phyloP scores from a whole-genome alignment of 2,797 vertebrate genomes.

The Rhabdophis nuchalis region DNA sequence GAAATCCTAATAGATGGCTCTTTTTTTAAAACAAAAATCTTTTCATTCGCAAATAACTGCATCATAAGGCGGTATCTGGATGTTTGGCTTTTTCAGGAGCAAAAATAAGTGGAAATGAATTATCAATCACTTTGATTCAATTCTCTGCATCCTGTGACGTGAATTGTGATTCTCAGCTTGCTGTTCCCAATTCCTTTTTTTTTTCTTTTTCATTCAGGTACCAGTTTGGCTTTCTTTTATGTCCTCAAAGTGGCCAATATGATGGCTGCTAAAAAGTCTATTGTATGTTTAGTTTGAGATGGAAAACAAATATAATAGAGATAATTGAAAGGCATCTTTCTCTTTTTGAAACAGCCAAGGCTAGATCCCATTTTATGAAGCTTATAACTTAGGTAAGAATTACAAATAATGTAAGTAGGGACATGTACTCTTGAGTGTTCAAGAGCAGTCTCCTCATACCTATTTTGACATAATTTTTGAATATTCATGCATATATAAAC shows the following conservation, averaged over 20 bases:
- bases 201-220: background rate
- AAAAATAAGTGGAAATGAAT: constrained; percentile 8
- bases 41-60: constrained; percentile 21
- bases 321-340: background rate
- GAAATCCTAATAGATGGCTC: constrained; percentile 17
- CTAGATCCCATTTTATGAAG: constrained; percentile 1
- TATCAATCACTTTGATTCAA: constrained; percentile 30
- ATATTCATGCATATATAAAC: background rate
- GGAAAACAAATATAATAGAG: constrained; percentile 18
- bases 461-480: background rate
- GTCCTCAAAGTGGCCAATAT: background rate
- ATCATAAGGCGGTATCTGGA: background rate
- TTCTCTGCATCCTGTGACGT: constrained; percentile 32
- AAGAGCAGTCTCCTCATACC: background rate
- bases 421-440: background rate
- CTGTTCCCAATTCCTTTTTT: background rate
- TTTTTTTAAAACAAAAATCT: background rate
- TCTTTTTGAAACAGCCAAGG: constrained; percentile 21
- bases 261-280: background rate
- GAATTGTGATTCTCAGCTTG: constrained; percentile 18
- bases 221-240: background rate
- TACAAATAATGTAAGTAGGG: background rate
- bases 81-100: constrained; percentile 3
- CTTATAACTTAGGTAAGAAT: background rate
- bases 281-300: background rate